Base-by-base conservation (phyloP, 2,888 invertebrate species). In the Aromia moschata region DNA sequence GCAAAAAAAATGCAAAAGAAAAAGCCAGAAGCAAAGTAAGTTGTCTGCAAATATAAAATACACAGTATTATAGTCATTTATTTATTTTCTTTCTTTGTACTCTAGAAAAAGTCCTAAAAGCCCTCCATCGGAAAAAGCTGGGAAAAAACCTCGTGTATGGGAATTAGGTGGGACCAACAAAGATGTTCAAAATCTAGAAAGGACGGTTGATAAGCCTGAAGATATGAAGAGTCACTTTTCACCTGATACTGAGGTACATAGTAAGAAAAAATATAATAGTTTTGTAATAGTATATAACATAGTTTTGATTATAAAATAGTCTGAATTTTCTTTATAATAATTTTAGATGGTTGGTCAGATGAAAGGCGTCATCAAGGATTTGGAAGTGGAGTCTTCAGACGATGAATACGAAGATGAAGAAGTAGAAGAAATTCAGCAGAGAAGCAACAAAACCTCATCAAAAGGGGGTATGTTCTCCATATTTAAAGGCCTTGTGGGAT, bases 61-160 rank as follows among this genome's bases (percentile, higher is more conserved):
- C n/a, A 41, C n/a, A n/a, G n/a, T n/a, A n/a, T n/a, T 53, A 14
- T 30, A 3, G 12, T 25, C 9, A 9, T 4, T n/a, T 5, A 5
- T n/a, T 7, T 14, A 2, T 33, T 15, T 1, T 38, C 25, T 31
- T 41, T 20, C 5, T 20, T 12, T 10, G 14, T 56, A 30, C 68
- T 67, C 15, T 64, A 81, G 82, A 56, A 81, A 80, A 67, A 83
- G 84, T 57, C 84, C 85, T 0, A 86, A 85, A 66, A 82, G 81
- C 58, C 80, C 81, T n/a, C 74, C 77, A 40, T 62, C 72, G 81
- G 85, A 74, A 83, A 91, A 90, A 77, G 88, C 89, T 14, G 93
- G 93, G 0, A 98, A 98, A 76, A 91, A 93, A 75, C 94, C 93
- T 0, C 87, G 95, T 52, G 87, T 92, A 52, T 98, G 97, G 98